Evolutionary conservation across 2,888 invertebrate species (phyloP), one percentile per base, ranked within the genome.

Genomic region (Diarsia rubi): DNA sequence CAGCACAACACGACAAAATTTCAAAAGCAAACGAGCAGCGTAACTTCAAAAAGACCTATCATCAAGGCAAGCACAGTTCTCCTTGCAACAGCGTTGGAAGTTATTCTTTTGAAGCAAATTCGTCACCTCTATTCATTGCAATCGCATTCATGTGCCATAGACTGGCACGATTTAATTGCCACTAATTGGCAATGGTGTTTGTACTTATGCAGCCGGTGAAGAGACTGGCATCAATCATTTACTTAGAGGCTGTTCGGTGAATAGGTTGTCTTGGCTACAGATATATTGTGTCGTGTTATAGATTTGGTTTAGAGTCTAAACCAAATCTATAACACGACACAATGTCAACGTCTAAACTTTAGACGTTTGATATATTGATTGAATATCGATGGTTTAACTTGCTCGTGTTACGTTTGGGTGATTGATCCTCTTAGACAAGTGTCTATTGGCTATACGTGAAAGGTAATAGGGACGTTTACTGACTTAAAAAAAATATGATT

Each of bases 91-190:
- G 66, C 52, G 16, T 21, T 27, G 63, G 69, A 62, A 81, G 85
- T 73, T 76, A 85, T 85, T 82, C 82, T 82, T 82, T 82, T 76
- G 85, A 68, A 52, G 72, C 45, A 68, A 81, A 85, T 81, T 73
- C 77, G 76, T 85, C 85, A 82, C 72, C 63, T 70, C 72, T 44
- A 84, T 82, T 85, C 76, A 85, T 45, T 60, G 76, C 24, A 67
- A 82, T 84, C 66, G 69, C 69, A 82, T 84, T 82, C 72, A 37
- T 21, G 77, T n/a, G 72, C 82, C 47, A 27, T 45, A 47, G 72
- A 67, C 85, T 82, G 72, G 24, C 57, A 76, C 63, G 72, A 70
- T 76, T 81, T 82, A 82, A 82, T 85, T 82, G 82, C 72, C 72
- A 52, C 68, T 82, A 82, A 82, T 85, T 85, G 69, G 82, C 64